Evolutionary conservation across 1,140 invertebrate species (phyloP).

Genomic region (Drosophila mayri): DNA sequence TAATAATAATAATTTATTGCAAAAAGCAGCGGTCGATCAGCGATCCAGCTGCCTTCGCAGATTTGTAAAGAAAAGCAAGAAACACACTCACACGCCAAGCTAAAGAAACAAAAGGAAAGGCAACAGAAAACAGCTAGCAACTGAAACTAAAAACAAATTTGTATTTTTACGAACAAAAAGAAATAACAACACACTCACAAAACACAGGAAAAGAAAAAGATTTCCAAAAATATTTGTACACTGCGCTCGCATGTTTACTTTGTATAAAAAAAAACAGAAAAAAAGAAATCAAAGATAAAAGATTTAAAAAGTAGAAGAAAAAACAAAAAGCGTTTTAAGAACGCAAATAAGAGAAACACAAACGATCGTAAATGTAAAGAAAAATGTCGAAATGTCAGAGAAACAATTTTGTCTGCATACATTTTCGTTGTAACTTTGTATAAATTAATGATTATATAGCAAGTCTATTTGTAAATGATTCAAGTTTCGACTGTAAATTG

Average conservation of each 20-base stretch:
- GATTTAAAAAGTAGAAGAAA: constrained; percentile 7
- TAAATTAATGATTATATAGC: constrained; percentile 63
- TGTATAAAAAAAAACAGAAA: constrained; percentile 43
- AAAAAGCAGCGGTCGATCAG: constrained; percentile 40
- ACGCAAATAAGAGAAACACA: constrained; percentile 14
- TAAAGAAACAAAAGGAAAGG: constrained; percentile 18
- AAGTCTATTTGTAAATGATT: constrained; percentile 73
- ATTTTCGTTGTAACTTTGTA: constrained; percentile 74
- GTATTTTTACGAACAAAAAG: constrained; percentile 54
- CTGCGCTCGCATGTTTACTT: constrained; percentile 44
- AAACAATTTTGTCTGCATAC: constrained; percentile 50
- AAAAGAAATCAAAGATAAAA: constrained; percentile 31
- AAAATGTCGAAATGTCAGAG: constrained; percentile 46
- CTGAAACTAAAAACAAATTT: constrained; percentile 22
- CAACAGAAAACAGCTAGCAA: constrained; percentile 6
- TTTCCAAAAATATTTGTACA: constrained; percentile 43
- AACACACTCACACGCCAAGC: constrained; percentile 29
- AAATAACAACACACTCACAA: constrained; percentile 15
- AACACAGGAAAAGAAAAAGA: constrained; percentile 18
- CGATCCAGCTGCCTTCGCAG: constrained; percentile 37
- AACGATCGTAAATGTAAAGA: constrained; percentile 40
- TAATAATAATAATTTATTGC: constrained; percentile 80
- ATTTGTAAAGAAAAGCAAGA: constrained; percentile 32
- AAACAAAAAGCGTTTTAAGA: constrained; percentile 1
- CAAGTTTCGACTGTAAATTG: constrained; percentile 75